These are phyloP conservation scores for Carapus acus DNA, from an alignment of 2,797 vertebrate genomes.

Conservation along the genomic window DNA sequence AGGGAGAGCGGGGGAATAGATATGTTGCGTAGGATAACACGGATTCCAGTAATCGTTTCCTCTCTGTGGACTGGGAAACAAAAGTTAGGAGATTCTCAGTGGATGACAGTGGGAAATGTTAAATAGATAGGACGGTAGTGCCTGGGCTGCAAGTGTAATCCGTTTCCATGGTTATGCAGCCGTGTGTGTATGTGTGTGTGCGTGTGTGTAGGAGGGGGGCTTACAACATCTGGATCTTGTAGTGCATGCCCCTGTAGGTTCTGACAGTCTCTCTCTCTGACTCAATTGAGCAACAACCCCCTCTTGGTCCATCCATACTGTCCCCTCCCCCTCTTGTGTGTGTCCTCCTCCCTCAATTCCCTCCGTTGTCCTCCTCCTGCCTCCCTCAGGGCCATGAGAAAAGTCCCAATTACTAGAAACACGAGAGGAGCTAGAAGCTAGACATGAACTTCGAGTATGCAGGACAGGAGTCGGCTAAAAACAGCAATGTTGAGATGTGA, in stretches of 20 bases:
- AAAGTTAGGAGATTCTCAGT: conserved; percentile 20
- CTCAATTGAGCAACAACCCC: conserved; percentile 30
- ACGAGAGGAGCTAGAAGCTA: conserved; percentile 26
- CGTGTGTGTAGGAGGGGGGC: conserved; percentile 9
- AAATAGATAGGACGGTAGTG: conserved; percentile 7
- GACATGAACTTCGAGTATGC: conserved; percentile 52
- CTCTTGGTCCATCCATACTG: background rate
- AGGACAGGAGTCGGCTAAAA: conserved; percentile 48
- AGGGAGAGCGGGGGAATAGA: conserved; percentile 4
- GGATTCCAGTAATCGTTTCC: conserved; percentile 47
- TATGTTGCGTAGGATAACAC: conserved; percentile 42
- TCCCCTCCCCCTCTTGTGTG: conserved; percentile 15
- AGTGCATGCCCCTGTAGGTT: conserved; percentile 35
- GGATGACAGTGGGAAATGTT: conserved; percentile 15
- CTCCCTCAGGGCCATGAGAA: conserved; percentile 48
- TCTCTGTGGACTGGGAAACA: conserved; percentile 41
- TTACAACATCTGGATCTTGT: conserved; percentile 58
- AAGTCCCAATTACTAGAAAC: conserved; percentile 60
- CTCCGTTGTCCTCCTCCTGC: conserved; percentile 13
- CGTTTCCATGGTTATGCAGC: conserved; percentile 15
- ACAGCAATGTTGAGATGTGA: conserved; percentile 51
- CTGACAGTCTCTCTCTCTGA: conserved; percentile 27
- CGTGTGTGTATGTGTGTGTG: background rate
- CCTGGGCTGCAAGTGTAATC: conserved; percentile 14
- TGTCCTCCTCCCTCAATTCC: conserved; percentile 9